Evolutionary conservation across 2,888 invertebrate species (phyloP), one percentile per base, ranked within the genome.

Genomic region (Aphodius granarius): DNA sequence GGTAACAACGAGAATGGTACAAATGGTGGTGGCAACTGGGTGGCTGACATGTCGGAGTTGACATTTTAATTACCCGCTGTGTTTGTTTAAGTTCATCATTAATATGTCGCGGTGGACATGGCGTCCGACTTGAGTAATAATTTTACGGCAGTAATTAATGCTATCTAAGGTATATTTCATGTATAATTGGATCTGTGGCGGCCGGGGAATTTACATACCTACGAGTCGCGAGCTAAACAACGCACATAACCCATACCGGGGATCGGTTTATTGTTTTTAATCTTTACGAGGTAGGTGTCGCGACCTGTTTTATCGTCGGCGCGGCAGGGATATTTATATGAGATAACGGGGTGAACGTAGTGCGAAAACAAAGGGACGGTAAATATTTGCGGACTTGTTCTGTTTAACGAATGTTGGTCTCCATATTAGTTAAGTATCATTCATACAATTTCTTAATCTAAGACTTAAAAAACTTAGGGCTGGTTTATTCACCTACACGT

Each of bases 231-330:
- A 22, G 68, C 68, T 68, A 22, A 68, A 68, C 68, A 43, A 43
- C 43, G 43, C 43, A 43, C 43, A 43, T 43, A 43, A 43, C 43
- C 43, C 13, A 43, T 43, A 13, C 43, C 13, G 43, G 43, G 43
- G 43, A 43, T 43, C 43, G 43, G 68, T 68, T 68, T 68, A 68
- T 20, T 68, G 68, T 68, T 68, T 68, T 68, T 22, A 68, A 22
- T 21, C 20, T 68, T 68, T 21, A 68, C 22, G 68, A 22, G n/a
- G 68, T 68, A 68, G 21, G 68, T 68, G 68, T 68, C 22, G 20
- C 20, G 20, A 19, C 21, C 20, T 22, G 22, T 68, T 68, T 68
- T 68, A 68, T 68, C 68, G 68, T 21, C 68, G 20, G 5, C 65
- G 19, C 13, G 19, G n/a, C 20, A 43, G 43, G 3, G 43, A 43